Conservation (phyloP, 2,888 invertebrate species). For the Eupeodes luniger region DNA sequence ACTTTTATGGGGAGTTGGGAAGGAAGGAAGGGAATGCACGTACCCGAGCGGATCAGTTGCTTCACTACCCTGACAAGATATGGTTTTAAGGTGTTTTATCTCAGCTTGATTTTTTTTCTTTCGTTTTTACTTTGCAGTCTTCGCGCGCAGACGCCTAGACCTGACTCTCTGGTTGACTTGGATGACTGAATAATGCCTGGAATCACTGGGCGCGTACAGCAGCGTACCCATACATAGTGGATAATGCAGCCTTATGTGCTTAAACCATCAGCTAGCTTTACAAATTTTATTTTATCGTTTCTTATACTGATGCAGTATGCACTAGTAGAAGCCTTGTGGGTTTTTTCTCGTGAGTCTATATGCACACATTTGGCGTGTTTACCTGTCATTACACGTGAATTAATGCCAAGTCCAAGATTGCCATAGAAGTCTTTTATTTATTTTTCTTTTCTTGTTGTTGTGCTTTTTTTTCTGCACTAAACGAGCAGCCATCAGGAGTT, state of each 20-base stretch:
- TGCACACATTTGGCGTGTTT: conserved; percentile 74
- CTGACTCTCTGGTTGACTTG: conserved; percentile 53
- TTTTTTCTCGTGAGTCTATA: conserved; percentile 50
- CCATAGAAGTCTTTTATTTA: conserved; percentile 56
- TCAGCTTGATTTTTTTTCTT: conserved; percentile 19
- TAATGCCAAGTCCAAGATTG: conserved; percentile 75
- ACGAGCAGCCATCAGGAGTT: conserved; percentile 52
- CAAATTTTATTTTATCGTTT: conserved; percentile 27
- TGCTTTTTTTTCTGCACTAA: not conserved
- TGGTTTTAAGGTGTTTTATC: conserved; percentile 43
- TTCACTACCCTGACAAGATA: conserved; percentile 31
- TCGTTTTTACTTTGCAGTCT: conserved; percentile 17
- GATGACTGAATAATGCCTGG: conserved; percentile 68
- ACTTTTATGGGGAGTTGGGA: not conserved
- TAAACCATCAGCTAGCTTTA: conserved; percentile 11
- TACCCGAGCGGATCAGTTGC: conserved; percentile 47
- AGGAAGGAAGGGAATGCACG: not conserved
- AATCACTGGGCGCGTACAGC: conserved; percentile 35
- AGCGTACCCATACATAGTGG: not conserved
- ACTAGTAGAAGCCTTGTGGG: conserved; percentile 49
- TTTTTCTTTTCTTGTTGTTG: not conserved
- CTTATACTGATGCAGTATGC: too few species aligned
- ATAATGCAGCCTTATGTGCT: conserved; percentile 28
- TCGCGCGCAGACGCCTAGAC: conserved; percentile 36
- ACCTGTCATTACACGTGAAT: conserved; percentile 75